Conservation (phyloP, 2,888 invertebrate genomes). For the Blomia tropicalis region DNA sequence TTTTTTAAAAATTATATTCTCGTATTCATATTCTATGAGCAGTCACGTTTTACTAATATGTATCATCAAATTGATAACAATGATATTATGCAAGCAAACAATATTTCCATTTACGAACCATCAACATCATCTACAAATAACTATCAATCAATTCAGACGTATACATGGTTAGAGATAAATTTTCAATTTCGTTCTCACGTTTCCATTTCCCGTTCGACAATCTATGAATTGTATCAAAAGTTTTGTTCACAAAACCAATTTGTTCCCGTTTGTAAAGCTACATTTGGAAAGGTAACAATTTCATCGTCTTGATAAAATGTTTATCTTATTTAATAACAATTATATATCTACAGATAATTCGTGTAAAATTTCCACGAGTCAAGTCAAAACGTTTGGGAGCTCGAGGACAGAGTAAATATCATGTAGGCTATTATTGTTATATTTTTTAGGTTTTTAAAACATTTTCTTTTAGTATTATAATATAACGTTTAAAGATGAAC, state of each 20-base stretch:
- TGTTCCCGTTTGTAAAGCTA: slow-evolving; percentile 22
- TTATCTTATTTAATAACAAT: background rate
- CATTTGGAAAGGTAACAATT: slow-evolving; percentile 21
- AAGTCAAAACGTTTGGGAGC: slow-evolving; percentile 23
- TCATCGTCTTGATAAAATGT: background rate
- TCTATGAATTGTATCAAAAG: slow-evolving; percentile 19
- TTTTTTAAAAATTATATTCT: too few species aligned
- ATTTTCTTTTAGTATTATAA: slow-evolving; percentile 4
- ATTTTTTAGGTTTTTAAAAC: background rate
- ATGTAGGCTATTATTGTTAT: slow-evolving; percentile 7
- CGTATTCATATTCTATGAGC: too few species aligned
- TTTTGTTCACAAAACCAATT: slow-evolving; percentile 22
- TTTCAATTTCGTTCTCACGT: slow-evolving; percentile 20
- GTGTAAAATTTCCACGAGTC: slow-evolving; percentile 19
- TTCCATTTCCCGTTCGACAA: slow-evolving; percentile 20
- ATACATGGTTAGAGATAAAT: slow-evolving; percentile 17
- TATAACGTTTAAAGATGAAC: slow-evolving; percentile 3
- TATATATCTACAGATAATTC: slow-evolving; percentile 20
- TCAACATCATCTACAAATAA: background rate
- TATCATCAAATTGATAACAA: too few species aligned
- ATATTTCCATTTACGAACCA: too few species aligned
- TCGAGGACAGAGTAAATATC: slow-evolving; percentile 22
- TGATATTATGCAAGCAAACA: too few species aligned
- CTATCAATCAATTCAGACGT: slow-evolving; percentile 16
- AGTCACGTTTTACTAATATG: too few species aligned